phyloP scores from a whole-genome alignment of 30 jellyfish, hydroid and myxozoan species.

The Aurelia aurita complex sp. Pacific region DNA sequence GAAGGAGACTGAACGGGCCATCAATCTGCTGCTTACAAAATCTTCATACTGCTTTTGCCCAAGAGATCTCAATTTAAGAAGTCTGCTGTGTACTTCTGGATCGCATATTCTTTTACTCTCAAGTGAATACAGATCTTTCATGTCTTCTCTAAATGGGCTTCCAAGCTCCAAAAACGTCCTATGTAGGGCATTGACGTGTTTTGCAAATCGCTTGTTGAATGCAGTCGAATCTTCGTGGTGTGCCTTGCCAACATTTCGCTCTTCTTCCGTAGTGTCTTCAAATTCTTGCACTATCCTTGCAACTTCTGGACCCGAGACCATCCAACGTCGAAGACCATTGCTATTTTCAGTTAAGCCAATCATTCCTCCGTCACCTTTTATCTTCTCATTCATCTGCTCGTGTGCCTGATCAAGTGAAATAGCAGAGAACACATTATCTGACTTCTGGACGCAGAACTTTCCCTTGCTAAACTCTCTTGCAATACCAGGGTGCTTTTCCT shows the following conservation, averaged over 20 bases:
- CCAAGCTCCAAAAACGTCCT: not conserved
- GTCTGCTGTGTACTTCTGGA: no score
- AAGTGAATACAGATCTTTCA: not conserved
- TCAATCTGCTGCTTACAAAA: no score
- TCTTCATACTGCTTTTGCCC: no score
- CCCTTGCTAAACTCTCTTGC: no score
- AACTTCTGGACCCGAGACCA: constrained; percentile 1
- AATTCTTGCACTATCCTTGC: not conserved
- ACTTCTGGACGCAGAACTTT: no score
- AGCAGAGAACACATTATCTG: no score
- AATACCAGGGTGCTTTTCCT: no score
- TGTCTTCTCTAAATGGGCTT: not conserved
- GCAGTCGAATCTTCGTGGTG: not conserved
- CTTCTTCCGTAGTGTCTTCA: not conserved
- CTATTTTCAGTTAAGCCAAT: not conserved
- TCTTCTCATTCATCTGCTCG: not conserved
- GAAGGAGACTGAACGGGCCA: no score
- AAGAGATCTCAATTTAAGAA: no score
- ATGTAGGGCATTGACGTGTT: not conserved
- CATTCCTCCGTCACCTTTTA: not conserved
- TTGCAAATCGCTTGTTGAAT: not conserved
- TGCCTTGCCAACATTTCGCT: no score
- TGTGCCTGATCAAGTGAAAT: not conserved
- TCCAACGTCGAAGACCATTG: no score
- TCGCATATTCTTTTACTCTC: not conserved